These are phyloP conservation scores for Nemapogon koenigi DNA, from an alignment of 2,888 invertebrate species.

Conservation along the genomic window DNA sequence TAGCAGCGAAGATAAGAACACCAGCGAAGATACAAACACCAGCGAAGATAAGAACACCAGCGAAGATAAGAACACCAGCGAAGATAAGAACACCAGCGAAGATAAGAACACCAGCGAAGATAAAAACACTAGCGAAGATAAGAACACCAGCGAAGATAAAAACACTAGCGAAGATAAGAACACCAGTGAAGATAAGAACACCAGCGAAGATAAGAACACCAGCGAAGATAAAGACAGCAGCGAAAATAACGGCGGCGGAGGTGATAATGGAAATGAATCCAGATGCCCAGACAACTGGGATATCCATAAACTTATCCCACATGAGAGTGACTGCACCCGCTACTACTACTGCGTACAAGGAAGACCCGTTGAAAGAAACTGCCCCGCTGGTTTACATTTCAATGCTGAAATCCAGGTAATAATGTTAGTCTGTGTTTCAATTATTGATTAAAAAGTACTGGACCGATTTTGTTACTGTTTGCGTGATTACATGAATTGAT, in stretches of 20 bases:
- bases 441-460: background rate
- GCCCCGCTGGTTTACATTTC: slow-evolving; percentile 14
- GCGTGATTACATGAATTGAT: background rate
- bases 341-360: slow-evolving; percentile 2
- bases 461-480: background rate
- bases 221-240: background rate
- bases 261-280: background rate
- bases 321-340: background rate
- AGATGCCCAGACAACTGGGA: slow-evolving; percentile 3
- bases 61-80: background rate
- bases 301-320: slow-evolving; percentile 1
- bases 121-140: background rate
- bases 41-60: background rate
- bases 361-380: slow-evolving; percentile 9
- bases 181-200: background rate
- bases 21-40: background rate
- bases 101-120: background rate
- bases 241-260: background rate
- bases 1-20: background rate
- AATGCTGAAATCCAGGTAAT: slow-evolving; percentile 14
- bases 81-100: background rate
- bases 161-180: background rate
- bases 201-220: background rate
- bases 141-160: background rate
- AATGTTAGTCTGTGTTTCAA: too few species aligned